Conservation (phyloP, 2,113 vertebrate species). For the Psephotus haematonotus region DNA sequence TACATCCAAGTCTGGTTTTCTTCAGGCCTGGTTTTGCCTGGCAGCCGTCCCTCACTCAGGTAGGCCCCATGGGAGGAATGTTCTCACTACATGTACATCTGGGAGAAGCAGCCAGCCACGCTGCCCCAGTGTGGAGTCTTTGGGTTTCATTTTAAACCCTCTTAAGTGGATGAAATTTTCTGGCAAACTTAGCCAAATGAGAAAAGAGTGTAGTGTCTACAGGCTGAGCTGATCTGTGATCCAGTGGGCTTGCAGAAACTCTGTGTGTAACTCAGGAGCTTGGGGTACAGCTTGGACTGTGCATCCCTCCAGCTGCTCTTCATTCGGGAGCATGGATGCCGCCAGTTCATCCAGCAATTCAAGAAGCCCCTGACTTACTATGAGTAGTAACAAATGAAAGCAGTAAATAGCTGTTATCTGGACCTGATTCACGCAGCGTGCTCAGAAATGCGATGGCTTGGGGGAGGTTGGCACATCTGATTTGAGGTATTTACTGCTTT, state of each 20-base stretch:
- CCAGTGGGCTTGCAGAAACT: not conserved
- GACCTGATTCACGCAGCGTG: not conserved
- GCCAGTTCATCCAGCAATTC: accelerated
- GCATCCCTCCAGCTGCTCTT: not conserved
- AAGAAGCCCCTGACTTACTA: not conserved
- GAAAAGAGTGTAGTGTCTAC: not conserved
- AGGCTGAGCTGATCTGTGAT: not conserved
- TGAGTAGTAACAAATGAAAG: not conserved
- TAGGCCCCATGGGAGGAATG: not conserved
- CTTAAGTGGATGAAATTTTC: not conserved
- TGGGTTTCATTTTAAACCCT: not conserved
- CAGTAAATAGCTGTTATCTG: not conserved
- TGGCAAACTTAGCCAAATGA: not conserved
- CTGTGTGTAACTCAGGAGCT: not conserved
- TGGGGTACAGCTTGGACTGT: not conserved
- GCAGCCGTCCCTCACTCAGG: not conserved
- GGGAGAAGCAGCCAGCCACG: not conserved
- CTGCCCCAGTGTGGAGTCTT: not conserved
- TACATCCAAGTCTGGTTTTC: constrained; percentile 48
- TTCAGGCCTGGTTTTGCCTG: constrained; percentile 53
- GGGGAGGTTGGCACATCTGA: not conserved
- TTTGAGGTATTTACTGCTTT: not conserved
- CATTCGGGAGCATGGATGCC: not conserved
- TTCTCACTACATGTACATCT: not conserved
- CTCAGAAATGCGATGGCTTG: not conserved